Evolutionary conservation across 64 coral and sea anemone species (phyloP), one percentile per base, ranked within the genome.

Genomic region (Hydrozoanthus tunicans): DNA sequence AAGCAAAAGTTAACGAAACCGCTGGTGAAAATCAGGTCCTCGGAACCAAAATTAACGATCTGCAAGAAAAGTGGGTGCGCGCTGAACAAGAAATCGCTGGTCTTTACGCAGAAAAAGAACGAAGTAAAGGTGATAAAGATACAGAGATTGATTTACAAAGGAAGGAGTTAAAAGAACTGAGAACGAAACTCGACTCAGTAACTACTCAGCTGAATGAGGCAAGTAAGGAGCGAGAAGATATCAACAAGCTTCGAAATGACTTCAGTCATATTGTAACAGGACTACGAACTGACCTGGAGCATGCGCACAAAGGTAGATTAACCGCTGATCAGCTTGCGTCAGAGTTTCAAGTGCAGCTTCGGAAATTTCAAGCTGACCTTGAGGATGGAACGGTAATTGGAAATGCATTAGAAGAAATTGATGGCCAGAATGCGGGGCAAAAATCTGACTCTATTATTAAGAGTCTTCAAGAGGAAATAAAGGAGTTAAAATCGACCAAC

Each of bases 201-300:
- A 80, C 72, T 6, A 76, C 24, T 78, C 59, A 96, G 9, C 62
- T 94, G 12, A 70, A 79, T 66, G 79, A 65, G 17, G 81, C 88
- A 2, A 78, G 53, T 6, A 86, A 90, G 9, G 94, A 96, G 57
- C 79, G 85, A 26, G 90, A 95, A 81, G 84, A 91, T 59, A 86
- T 92, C 56, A 86, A 92, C 1, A 93, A 75, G 52, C 94, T 99
- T 25, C 89, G 70, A 76, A 74, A 55, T 52, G 84, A 99, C 26
- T 99, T 99, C 64, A 86, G 81, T 80, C 94, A 99, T 66, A 99
- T 99, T 84, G 86, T 96, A 9, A 94, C 97, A 89, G 90, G 97
- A 58, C 64, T 99, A 27, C 91, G 97, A 64, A 92, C 91, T n/a
- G 97, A 99, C 58, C 55, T 99, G 53, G 90, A 95, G 25, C 90